These are phyloP conservation scores for Saccostrea glomerata DNA, from an alignment of 1,140 invertebrate genomes.

Conservation along the genomic window DNA sequence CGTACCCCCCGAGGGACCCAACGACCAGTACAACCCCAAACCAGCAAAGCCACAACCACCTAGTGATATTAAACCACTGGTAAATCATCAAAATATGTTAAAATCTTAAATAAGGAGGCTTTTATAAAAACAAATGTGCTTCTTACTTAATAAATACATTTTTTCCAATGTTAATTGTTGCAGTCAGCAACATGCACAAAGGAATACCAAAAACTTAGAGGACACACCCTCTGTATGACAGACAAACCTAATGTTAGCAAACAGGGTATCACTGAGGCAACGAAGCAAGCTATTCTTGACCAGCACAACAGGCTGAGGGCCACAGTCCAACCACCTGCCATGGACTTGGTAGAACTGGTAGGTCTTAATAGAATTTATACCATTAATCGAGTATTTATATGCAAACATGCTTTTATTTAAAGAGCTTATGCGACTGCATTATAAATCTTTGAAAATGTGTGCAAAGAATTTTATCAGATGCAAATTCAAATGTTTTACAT, in stretches of 20 bases:
- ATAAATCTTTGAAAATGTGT: too few relatives aligned
- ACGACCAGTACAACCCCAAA: background rate
- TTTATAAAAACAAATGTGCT: background rate
- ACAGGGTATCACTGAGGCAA: slow-evolving; percentile 57
- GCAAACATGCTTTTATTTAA: too few relatives aligned
- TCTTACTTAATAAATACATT: background rate
- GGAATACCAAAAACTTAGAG: slow-evolving; percentile 60
- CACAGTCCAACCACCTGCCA: slow-evolving; percentile 60
- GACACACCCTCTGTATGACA: slow-evolving; percentile 66
- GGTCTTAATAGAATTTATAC: background rate
- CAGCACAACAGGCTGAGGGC: slow-evolving; percentile 64
- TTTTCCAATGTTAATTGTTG: slow-evolving; percentile 21
- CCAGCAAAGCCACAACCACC: background rate
- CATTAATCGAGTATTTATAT: too few relatives aligned
- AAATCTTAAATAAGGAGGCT: background rate
- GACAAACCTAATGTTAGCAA: slow-evolving; percentile 58
- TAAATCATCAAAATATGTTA: background rate
- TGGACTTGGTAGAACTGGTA: slow-evolving; percentile 65
- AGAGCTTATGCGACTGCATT: too few relatives aligned
- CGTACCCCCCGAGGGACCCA: background rate
- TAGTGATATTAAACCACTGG: background rate
- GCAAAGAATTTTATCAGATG: too few relatives aligned
- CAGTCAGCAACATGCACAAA: slow-evolving; percentile 49
- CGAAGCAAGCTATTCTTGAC: slow-evolving; percentile 54
- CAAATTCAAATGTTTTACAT: too few relatives aligned